Conservation (phyloP, 2,888 invertebrate genomes). For the Temnothorax unifasciatus region DNA sequence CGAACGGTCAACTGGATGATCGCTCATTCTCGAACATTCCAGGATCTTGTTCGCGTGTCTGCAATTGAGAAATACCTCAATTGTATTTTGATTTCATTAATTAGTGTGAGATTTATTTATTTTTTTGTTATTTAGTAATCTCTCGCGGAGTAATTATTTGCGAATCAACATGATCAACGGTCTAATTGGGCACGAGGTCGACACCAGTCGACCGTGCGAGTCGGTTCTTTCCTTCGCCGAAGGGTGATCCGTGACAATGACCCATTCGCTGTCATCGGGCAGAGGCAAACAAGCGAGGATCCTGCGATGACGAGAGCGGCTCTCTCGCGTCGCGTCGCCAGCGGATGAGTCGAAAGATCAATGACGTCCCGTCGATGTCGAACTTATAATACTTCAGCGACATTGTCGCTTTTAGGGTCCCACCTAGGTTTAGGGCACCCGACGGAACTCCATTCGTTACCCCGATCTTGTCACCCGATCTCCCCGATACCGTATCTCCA, state of each 20-base stretch:
- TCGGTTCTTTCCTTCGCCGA: conserved; percentile 13
- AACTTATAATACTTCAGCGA: conserved; percentile 6
- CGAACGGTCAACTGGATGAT: not conserved
- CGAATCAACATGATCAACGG: not conserved
- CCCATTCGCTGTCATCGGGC: conserved; percentile 7
- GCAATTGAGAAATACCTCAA: not conserved
- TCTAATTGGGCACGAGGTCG: not conserved
- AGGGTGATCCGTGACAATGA: not conserved
- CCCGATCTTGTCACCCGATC: conserved; percentile 13
- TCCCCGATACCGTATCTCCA: conserved; percentile 52
- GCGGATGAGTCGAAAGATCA: conserved; percentile 4
- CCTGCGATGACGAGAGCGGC: not conserved
- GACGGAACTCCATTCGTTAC: conserved; percentile 20
- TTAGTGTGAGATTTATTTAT: not conserved
- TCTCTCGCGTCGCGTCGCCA: conserved; percentile 1
- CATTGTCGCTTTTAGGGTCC: conserved; percentile 19
- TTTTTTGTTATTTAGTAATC: not conserved
- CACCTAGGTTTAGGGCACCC: not conserved
- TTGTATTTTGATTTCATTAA: not conserved
- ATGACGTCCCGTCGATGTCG: conserved; percentile 15
- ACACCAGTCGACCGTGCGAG: not conserved
- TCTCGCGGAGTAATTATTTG: not conserved
- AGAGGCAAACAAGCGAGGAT: not conserved
- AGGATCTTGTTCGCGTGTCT: not conserved
- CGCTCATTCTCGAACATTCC: not conserved